Percentiles rank a stretch among this genome's conserved stretches.
These are phyloP conservation scores for Macrobrachium nipponense DNA, from an alignment of 1,140 invertebrate species.

Conservation along the genomic window DNA sequence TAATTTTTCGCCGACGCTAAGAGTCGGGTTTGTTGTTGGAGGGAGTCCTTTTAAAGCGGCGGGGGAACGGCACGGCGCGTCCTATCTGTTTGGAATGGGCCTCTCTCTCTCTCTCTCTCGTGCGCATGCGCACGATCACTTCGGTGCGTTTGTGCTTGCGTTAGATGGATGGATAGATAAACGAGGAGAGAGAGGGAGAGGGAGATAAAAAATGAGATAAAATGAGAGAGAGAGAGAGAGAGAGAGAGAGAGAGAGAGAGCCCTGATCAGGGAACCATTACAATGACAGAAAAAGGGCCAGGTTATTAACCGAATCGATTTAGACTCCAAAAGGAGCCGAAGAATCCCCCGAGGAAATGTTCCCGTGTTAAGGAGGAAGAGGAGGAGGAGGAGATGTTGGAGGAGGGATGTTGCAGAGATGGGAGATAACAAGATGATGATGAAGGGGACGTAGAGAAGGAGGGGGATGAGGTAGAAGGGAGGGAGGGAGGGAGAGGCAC, in stretches of 20 bases:
- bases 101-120: neutral
- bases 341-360: no score
- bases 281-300: no score
- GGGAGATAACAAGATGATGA: neutral
- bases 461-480: neutral
- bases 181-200: neutral
- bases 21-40: neutral
- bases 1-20: conserved; percentile 37
- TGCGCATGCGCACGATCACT: neutral
- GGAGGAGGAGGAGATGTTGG: neutral
- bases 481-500: conserved; percentile 1
- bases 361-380: neutral
- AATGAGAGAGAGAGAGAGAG: neutral
- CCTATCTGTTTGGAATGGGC: neutral
- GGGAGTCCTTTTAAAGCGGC: neutral
- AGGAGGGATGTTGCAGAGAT: no score
- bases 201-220: no score
- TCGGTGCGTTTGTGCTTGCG: neutral
- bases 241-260: neutral
- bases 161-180: neutral
- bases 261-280: neutral
- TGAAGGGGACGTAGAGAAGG: neutral
- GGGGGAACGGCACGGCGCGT: neutral
- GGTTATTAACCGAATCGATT: no score
- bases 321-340: no score